Percentiles rank a stretch among this genome's conserved stretches.
phyloP scores from a whole-genome alignment of 2,888 invertebrate species.

The Carpatolechia fugitivella region DNA sequence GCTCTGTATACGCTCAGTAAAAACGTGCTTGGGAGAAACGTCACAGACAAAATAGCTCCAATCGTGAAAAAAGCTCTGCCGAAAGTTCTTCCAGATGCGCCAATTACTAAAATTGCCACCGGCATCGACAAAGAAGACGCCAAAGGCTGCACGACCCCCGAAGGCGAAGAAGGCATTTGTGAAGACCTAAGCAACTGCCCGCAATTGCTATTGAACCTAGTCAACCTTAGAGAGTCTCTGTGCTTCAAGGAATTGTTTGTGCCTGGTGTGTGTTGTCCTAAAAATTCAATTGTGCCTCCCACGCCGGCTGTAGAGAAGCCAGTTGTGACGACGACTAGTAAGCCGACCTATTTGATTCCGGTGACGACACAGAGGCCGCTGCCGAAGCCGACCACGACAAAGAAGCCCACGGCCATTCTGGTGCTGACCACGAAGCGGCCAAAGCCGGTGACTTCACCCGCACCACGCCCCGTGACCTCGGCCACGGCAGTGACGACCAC shows the following conservation, averaged over 20 bases:
- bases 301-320: conserved; percentile 53
- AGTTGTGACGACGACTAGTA: conserved; percentile 54
- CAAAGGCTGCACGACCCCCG: conserved; percentile 88
- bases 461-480: conserved; percentile 41
- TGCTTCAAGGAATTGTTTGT: conserved; percentile 95
- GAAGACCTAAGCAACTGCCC: conserved; percentile 94
- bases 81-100: conserved; percentile 64
- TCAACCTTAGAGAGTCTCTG: conserved; percentile 89
- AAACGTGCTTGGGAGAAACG: conserved; percentile 86
- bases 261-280: conserved; percentile 95
- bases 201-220: conserved; percentile 88
- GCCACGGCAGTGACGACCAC: conserved; percentile 41
- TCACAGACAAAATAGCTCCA: conserved; percentile 89
- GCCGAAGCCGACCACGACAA: conserved; percentile 48
- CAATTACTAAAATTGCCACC: conserved; percentile 64
- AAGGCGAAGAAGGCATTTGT: conserved; percentile 88
- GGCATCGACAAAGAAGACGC: conserved; percentile 74
- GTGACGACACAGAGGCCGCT: conserved; percentile 61
- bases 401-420: conserved; percentile 35
- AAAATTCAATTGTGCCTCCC: conserved; percentile 59
- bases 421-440: conserved; percentile 31
- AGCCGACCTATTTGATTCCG: conserved; percentile 65
- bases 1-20: conserved; percentile 90
- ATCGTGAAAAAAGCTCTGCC: conserved; percentile 77
- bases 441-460: conserved; percentile 39